Percentiles rank a stretch among this genome's conserved stretches.
phyloP scores from a whole-genome alignment of 2,113 vertebrate genomes.

The Calypte anna region DNA sequence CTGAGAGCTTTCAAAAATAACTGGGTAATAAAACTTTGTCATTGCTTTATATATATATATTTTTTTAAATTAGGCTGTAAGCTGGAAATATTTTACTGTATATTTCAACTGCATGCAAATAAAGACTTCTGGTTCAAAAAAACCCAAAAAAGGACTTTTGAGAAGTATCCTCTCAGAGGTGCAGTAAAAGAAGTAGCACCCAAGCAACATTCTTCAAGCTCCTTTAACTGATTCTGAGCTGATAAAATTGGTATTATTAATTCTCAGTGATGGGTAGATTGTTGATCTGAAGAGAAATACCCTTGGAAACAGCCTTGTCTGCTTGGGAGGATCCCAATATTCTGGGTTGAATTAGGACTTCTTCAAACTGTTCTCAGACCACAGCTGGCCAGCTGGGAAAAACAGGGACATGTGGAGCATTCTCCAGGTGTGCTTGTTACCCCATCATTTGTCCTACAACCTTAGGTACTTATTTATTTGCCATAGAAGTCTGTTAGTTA shows the following conservation, averaged over 20 bases:
- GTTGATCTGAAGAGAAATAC: background rate
- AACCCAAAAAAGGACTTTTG: background rate
- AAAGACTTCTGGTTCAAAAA: background rate
- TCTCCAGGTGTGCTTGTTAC: background rate
- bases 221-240: background rate
- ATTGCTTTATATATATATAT: background rate
- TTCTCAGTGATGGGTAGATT: background rate
- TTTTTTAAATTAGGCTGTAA: background rate
- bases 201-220: background rate
- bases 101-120: background rate
- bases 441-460: background rate
- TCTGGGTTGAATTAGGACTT: background rate
- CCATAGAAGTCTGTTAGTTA: background rate
- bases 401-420: background rate
- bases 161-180: background rate
- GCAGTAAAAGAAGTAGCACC: background rate
- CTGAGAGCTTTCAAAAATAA: background rate
- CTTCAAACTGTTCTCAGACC: background rate
- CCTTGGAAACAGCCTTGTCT: background rate
- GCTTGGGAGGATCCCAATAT: background rate
- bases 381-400: conserved; percentile 20
- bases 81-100: background rate
- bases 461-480: background rate
- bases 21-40: background rate
- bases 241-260: background rate